Evolutionary conservation across 2,113 vertebrate genomes (phyloP).

Genomic region (Ailurus styani): DNA sequence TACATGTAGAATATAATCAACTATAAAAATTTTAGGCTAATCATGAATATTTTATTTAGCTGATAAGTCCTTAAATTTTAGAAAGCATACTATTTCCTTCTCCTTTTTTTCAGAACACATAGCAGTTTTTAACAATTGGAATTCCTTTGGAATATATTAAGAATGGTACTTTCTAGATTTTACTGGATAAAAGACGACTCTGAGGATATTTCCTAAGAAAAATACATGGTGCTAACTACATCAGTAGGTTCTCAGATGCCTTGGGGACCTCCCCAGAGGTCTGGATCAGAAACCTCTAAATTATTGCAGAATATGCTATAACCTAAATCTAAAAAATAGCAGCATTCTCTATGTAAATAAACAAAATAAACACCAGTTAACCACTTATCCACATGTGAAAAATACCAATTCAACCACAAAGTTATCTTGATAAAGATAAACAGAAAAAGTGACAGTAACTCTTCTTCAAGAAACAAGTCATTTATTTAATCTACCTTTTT

Average conservation of each 20-base stretch:
- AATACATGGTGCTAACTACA: not conserved
- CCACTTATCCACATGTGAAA: not conserved
- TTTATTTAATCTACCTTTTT: not conserved
- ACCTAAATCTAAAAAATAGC: not conserved
- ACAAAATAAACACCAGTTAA: not conserved
- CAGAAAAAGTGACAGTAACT: not conserved
- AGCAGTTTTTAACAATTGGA: not conserved
- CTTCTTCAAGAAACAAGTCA: not conserved
- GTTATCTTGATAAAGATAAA: not conserved
- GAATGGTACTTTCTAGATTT: not conserved
- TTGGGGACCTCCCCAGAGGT: not conserved
- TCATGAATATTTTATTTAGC: not conserved
- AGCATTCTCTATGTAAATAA: not conserved
- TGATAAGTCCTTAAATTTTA: conserved; percentile 11
- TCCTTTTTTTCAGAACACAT: not conserved
- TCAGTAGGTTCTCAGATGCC: not conserved
- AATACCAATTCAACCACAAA: not conserved
- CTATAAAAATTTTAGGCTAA: not conserved
- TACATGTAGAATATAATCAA: not conserved
- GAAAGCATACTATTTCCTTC: not conserved
- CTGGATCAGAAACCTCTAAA: not conserved
- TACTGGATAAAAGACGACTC: not conserved
- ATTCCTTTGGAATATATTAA: not conserved
- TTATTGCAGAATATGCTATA: not conserved
- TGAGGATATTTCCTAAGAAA: not conserved